Base-by-base conservation (phyloP, 2,113 vertebrate species). In the Morone chrysops region DNA sequence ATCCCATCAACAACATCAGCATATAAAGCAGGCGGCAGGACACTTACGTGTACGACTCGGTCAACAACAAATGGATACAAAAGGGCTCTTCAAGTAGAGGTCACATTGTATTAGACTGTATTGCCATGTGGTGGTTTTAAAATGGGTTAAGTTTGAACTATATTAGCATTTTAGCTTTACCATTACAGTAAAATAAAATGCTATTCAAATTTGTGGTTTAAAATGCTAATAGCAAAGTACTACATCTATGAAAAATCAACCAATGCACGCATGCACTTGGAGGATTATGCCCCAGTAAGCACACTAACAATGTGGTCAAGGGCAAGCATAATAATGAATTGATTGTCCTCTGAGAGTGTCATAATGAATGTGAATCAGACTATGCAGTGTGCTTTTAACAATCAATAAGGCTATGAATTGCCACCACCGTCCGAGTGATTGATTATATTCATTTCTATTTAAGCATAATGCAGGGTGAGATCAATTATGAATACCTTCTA, bases 311-410 rank as follows among this genome's bases (percentile, higher is more conserved):
- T 61, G 73, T 85, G 84, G 90, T 92, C 85, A 93, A 92, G 91
- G 91, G 75, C 89, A 82, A 83, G 79, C 80, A 71, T 87, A 82
- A 90, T 89, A 92, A 92, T 91, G 89, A 84, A 93, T 93, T 90
- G 90, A 93, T 92, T 86, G 90, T 89, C 92, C 90, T 93, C 89
- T 75, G 83, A 89, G 86, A 82, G 90, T 85, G 90, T 92, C 91
- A 93, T 94, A 91, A 93, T 92, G 89, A 93, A 94, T 93, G 89
- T 86, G 91, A 92, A 92, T 90, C 85, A 86, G 82, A 88, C 84
- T 76, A 78, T 78, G 89, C 78, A 75, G 81, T 71, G 71, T 86
- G 81, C 86, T 82, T 90, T 87, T 89, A 90, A 82, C 88, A 91
- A 92, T 94, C 92, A 85, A 93, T 93, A 90, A n/a, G 61, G 54